Conservation (phyloP, 2,113 vertebrate genomes). For the Leptobrachium ailaonicum region DNA sequence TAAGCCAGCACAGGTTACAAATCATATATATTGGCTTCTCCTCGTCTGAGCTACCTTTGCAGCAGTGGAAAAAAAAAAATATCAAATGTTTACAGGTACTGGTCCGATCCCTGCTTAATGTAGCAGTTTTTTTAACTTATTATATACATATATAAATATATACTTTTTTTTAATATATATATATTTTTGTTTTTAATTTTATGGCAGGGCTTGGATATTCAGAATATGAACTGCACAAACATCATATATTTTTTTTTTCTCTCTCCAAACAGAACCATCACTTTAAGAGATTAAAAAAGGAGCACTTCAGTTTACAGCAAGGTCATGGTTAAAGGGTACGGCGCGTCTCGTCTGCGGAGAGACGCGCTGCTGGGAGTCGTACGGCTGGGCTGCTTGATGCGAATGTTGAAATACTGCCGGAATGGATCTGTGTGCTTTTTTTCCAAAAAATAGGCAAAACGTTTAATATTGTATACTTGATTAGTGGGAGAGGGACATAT, state of each 20-base stretch:
- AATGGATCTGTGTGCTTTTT: constrained; percentile 64
- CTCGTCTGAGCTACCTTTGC: constrained; percentile 70
- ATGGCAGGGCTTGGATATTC: constrained; percentile 46
- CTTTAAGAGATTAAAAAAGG: constrained; percentile 71
- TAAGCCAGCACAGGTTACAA: constrained; percentile 80
- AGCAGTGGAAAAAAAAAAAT: constrained; percentile 65
- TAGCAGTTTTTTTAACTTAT: constrained; percentile 69
- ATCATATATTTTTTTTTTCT: constrained; percentile 45
- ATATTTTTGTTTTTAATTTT: constrained; percentile 59
- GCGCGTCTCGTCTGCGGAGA: background rate
- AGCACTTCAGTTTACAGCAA: constrained; percentile 79
- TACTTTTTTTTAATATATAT: constrained; percentile 67
- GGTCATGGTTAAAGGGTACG: constrained; percentile 68
- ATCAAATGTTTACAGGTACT: constrained; percentile 88
- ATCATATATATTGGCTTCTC: constrained; percentile 74
- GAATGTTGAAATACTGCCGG: constrained; percentile 55
- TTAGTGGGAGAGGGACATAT: constrained; percentile 54
- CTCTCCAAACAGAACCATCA: constrained; percentile 56
- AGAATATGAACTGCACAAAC: constrained; percentile 57
- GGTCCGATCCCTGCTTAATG: constrained; percentile 74
- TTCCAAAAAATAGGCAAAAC: constrained; percentile 50
- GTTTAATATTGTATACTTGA: constrained; percentile 22
- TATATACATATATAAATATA: constrained; percentile 72
- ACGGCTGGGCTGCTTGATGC: background rate
- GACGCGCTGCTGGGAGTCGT: background rate